A percentile compares a stretch with the other conserved stretches of the same genome.
These are phyloP conservation scores for Meloidogyne chitwoodi DNA, from an alignment of 1,140 invertebrate species.

Conservation along the genomic window DNA sequence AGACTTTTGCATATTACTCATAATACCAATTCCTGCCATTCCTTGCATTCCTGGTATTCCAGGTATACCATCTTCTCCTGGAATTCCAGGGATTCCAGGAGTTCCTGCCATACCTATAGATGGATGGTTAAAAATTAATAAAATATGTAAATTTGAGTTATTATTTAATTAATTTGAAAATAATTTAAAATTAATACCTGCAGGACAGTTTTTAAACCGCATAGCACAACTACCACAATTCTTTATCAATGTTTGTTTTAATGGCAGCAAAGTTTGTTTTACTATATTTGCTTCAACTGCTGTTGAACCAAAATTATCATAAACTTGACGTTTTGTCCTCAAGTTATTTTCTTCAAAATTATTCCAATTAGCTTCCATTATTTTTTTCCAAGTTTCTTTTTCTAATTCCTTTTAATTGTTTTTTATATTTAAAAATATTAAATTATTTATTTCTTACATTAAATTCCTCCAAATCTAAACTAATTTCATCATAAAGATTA, in stretches of 20 bases:
- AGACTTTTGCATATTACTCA: not conserved
- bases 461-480: conserved; percentile 38
- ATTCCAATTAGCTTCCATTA: conserved; percentile 31
- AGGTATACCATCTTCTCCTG: conserved; percentile 26
- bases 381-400: conserved; percentile 46
- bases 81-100: conserved; percentile 14
- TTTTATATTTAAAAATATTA: not conserved
- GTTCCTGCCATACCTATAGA: conserved; percentile 10
- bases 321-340: not conserved
- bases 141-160: no score
- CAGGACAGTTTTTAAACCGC: conserved; percentile 34
- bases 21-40: not conserved
- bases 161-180: no score
- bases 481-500: conserved; percentile 35
- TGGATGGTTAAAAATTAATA: no score
- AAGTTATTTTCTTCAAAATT: not conserved
- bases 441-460: not conserved
- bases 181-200: not conserved
- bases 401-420: conserved; percentile 25
- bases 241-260: not conserved
- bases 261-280: not conserved
- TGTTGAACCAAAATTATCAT: not conserved
- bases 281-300: not conserved
- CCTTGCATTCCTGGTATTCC: conserved; percentile 26
- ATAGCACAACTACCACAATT: conserved; percentile 15